Conservation (phyloP, 1,140 invertebrate genomes). For the Drosophila hydei region DNA sequence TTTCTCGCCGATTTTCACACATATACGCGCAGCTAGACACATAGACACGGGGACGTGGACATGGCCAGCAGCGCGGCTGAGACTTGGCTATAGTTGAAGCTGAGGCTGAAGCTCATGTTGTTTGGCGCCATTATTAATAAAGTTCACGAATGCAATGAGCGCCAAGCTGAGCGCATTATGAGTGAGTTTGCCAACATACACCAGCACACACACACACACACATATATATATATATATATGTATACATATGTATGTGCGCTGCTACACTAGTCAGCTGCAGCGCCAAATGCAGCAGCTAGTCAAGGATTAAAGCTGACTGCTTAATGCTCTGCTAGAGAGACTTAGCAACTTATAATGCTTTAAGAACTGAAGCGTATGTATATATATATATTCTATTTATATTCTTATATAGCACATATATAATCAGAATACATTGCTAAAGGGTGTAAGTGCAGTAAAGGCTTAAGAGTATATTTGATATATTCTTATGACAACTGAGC, state of each 20-base stretch:
- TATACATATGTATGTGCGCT: constrained; percentile 27
- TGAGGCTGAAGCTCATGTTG: constrained; percentile 59
- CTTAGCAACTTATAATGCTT: not conserved
- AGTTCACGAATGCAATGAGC: constrained; percentile 83
- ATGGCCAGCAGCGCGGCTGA: constrained; percentile 38
- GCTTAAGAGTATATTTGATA: too few relatives aligned
- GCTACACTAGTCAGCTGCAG: constrained; percentile 30
- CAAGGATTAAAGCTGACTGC: constrained; percentile 11
- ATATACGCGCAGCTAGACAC: constrained; percentile 38
- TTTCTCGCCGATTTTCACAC: constrained; percentile 66
- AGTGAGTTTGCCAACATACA: constrained; percentile 64
- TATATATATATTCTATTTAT: too few relatives aligned
- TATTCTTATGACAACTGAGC: too few relatives aligned
- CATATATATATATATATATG: constrained; percentile 17
- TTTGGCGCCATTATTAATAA: constrained; percentile 83
- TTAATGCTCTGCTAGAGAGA: constrained; percentile 4
- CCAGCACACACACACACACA: constrained; percentile 24
- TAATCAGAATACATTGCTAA: too few relatives aligned
- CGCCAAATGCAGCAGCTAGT: constrained; percentile 16
- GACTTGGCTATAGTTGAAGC: constrained; percentile 10
- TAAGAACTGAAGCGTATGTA: too few relatives aligned
- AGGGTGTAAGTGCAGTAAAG: too few relatives aligned
- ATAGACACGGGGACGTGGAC: constrained; percentile 33
- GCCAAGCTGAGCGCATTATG: constrained; percentile 72
- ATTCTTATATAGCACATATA: too few relatives aligned